Evolutionary conservation across 2,113 vertebrate species (phyloP).

Genomic region (Ahaetulla prasina): DNA sequence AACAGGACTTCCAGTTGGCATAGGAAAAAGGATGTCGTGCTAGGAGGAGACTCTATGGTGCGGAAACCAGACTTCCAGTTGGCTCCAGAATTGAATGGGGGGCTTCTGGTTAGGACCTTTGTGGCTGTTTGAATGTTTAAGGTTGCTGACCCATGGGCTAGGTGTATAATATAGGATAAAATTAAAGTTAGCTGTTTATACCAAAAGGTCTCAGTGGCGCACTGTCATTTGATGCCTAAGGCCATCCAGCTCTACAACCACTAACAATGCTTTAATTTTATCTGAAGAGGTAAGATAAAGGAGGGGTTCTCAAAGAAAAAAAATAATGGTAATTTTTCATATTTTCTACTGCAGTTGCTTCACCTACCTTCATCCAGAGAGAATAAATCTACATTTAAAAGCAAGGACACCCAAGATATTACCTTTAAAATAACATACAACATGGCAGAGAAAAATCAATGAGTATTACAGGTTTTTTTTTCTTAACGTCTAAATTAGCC

Average conservation of each 20-base stretch:
- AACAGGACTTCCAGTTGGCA: no score
- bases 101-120: no score
- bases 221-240: conserved; percentile 60
- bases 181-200: conserved; percentile 64
- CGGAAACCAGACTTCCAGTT: no score
- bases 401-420: conserved; percentile 76
- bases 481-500: conserved; percentile 69
- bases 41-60: no score
- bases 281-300: conserved; percentile 56
- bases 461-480: conserved; percentile 68
- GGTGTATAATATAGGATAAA: conserved; percentile 50
- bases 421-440: conserved; percentile 73
- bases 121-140: no score
- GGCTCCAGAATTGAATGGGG: no score
- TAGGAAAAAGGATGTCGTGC: no score
- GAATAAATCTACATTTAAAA: conserved; percentile 79
- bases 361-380: conserved; percentile 67
- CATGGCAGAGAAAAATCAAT: conserved; percentile 73
- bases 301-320: conserved; percentile 60
- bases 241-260: conserved; percentile 60
- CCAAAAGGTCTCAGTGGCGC: conserved; percentile 61
- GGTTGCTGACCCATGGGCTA: no score
- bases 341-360: conserved; percentile 61
- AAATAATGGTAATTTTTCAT: conserved; percentile 60
- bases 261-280: conserved; percentile 63